These are phyloP conservation scores for Halyomorpha halys DNA, from an alignment of 1,140 invertebrate species.

Conservation along the genomic window DNA sequence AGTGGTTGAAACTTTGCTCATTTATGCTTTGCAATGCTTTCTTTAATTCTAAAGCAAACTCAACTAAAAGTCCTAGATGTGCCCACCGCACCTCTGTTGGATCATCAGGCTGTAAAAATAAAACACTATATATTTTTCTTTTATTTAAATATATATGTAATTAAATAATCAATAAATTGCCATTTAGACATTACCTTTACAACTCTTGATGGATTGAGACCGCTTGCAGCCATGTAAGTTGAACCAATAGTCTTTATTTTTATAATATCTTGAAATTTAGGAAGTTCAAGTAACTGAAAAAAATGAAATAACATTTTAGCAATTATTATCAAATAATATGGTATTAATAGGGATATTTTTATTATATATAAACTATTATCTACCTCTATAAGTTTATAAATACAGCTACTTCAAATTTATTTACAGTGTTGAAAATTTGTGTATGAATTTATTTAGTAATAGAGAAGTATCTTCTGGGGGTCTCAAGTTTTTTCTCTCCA, in stretches of 20 bases:
- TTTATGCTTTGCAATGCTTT: conserved; percentile 82
- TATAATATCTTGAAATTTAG: conserved; percentile 79
- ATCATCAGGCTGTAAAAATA: conserved; percentile 48
- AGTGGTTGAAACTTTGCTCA: conserved; percentile 92
- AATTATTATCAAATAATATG: no score
- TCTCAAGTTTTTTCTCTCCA: no score
- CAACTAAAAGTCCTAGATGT: conserved; percentile 72
- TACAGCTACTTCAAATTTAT: no score
- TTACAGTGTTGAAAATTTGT: no score
- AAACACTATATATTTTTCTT: conserved; percentile 2
- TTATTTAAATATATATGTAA: not conserved
- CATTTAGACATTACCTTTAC: conserved; percentile 3
- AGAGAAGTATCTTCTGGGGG: no score
- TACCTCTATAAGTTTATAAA: no score
- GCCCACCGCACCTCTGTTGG: conserved; percentile 64
- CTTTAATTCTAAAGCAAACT: conserved; percentile 83
- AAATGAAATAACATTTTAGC: conserved; percentile 1
- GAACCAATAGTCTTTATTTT: conserved; percentile 98
- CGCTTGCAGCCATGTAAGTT: conserved; percentile 95
- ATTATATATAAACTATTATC: no score
- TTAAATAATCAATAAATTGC: not conserved
- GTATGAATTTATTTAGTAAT: no score
- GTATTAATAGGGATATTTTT: no score
- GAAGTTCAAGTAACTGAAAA: conserved; percentile 68
- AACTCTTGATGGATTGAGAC: conserved; percentile 55